phyloP scores from a whole-genome alignment of 2,888 invertebrate species.

The Uropetala carovei region DNA sequence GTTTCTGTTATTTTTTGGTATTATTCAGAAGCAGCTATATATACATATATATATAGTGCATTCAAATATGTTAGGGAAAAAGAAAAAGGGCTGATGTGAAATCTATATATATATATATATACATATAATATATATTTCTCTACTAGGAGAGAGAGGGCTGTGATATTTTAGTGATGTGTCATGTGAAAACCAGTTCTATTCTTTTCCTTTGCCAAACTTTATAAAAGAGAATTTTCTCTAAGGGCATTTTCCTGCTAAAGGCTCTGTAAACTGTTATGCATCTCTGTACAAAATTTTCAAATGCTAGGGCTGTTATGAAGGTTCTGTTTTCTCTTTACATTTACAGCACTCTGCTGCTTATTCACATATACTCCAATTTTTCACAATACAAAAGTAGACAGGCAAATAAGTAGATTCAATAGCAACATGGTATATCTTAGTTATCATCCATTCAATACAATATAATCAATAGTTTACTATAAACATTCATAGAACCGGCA shows the following conservation, averaged over 20 bases:
- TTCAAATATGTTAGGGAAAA: slow-evolving; percentile 61
- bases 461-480: slow-evolving; percentile 62
- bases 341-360: slow-evolving; percentile 61
- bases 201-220: slow-evolving; percentile 58
- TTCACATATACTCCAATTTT: slow-evolving; percentile 63
- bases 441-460: slow-evolving; percentile 58
- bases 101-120: slow-evolving; percentile 61
- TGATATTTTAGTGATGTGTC: slow-evolving; percentile 64
- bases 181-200: slow-evolving; percentile 62
- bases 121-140: slow-evolving; percentile 63
- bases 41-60: slow-evolving; percentile 59
- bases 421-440: slow-evolving; percentile 63
- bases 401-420: slow-evolving; percentile 52
- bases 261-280: slow-evolving; percentile 64
- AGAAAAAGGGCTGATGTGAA: slow-evolving; percentile 64
- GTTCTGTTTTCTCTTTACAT: slow-evolving; percentile 51
- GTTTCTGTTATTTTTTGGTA: slow-evolving; percentile 62
- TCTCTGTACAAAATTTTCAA: slow-evolving; percentile 64
- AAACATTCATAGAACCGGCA: slow-evolving; percentile 63
- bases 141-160: slow-evolving; percentile 64
- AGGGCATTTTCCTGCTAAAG: slow-evolving; percentile 64
- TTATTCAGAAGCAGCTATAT: slow-evolving; percentile 58
- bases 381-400: slow-evolving; percentile 64
- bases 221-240: slow-evolving; percentile 56
- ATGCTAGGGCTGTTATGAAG: slow-evolving; percentile 57